Evolutionary conservation across 2,888 invertebrate genomes (phyloP), one percentile per base, ranked within the genome.

Genomic region (Microplitis manilae): DNA sequence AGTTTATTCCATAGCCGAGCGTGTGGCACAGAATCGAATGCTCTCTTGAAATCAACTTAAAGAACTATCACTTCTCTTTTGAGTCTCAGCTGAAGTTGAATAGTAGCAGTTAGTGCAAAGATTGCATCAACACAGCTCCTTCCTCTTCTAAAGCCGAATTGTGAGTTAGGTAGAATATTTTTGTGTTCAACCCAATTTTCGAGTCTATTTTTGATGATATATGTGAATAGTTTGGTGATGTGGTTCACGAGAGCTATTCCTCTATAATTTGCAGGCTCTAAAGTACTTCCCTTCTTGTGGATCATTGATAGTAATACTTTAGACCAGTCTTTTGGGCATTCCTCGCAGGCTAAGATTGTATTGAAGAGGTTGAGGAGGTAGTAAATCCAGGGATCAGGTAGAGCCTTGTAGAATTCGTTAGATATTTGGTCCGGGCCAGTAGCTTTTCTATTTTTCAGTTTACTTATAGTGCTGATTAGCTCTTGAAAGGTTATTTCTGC

Each of bases 61-160:
- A 78, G 40, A 0, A 68, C 78, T 17, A 61, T 74, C 13, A 75
- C 67, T 39, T 76, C 30, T 9, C 67, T 40, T 6, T 65, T 60
- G 9, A 75, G 61, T 41, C 77, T 72, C 6, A 80, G 72, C 17
- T 79, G 77, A 6, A 71, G 59, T 20, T 77, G 70, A 1, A 78
- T 73, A 4, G 73, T 68, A 9, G 73, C 15, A 8, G 50, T 62
- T 39, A 75, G 68, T 20, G 75, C 69, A 61, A 80, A 81, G 5
- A 81, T 77, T 30, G 73, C 64, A 13, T 81, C 79, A 2, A 65
- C 71, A 62, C 77, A 79, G 20, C 79, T 71, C 30, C 73, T 40
- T 8, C 75, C 79, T 40, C 73, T 74, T 75, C 79, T 77, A 64
- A 80, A 81, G 8, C 78, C 78, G 60, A 73, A 68, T 64, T 81